Evolutionary conservation across 1,140 invertebrate species (phyloP).

Genomic region (Drosophila ercepeae): DNA sequence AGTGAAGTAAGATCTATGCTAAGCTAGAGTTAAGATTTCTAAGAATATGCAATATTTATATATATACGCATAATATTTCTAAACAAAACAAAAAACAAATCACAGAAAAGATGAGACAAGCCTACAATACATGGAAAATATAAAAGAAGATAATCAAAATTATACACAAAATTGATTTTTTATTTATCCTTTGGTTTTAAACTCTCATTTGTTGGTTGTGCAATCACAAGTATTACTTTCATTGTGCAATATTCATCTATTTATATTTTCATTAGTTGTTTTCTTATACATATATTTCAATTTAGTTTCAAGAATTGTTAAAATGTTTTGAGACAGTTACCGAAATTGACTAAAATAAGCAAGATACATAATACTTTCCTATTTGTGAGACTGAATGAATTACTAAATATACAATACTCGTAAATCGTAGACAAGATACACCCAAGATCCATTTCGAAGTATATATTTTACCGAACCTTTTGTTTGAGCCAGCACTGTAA

Average conservation of each 20-base stretch:
- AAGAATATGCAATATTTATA: constrained; percentile 46
- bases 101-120: constrained; percentile 50
- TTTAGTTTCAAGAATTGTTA: neutral
- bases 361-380: constrained; percentile 74
- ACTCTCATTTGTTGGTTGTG: constrained; percentile 52
- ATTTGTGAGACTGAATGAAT: constrained; percentile 79
- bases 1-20: constrained; percentile 39
- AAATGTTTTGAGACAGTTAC: constrained; percentile 13
- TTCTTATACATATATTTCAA: neutral
- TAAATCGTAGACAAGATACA: constrained; percentile 37
- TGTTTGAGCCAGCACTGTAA: constrained; percentile 45
- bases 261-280: neutral
- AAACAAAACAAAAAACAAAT: constrained; percentile 61
- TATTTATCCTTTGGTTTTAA: constrained; percentile 49
- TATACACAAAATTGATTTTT: constrained; percentile 74
- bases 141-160: constrained; percentile 83
- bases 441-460: constrained; percentile 31
- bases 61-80: constrained; percentile 61
- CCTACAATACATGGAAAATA: constrained; percentile 79
- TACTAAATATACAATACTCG: constrained; percentile 76
- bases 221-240: constrained; percentile 15
- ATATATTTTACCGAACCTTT: constrained; percentile 47
- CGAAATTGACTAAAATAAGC: constrained; percentile 26
- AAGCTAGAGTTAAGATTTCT: constrained; percentile 53
- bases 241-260: constrained; percentile 38